Percentiles rank a stretch among this genome's conserved stretches.
phyloP scores from a whole-genome alignment of 2,113 vertebrate species.

The Uropsilus gracilis region DNA sequence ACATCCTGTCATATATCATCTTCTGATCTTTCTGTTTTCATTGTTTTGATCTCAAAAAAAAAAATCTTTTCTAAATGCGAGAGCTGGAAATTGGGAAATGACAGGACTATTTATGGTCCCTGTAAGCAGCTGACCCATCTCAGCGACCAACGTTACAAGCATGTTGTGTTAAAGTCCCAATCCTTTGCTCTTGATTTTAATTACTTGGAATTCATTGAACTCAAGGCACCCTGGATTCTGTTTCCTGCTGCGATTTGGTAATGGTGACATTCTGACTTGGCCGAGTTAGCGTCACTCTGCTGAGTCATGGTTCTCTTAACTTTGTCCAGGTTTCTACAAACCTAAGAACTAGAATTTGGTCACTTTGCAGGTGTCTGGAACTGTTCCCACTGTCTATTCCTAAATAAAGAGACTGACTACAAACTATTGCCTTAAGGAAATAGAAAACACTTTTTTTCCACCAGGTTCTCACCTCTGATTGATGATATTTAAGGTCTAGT shows the following conservation, averaged over 20 bases:
- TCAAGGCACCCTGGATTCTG: constrained; percentile 55
- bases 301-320: constrained; percentile 76
- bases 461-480: background rate
- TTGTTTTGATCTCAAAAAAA: constrained; percentile 83
- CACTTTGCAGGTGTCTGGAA: constrained; percentile 78
- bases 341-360: constrained; percentile 56
- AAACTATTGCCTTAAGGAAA: constrained; percentile 57
- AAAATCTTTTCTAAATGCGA: constrained; percentile 72
- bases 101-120: constrained; percentile 72
- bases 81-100: constrained; percentile 76
- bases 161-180: constrained; percentile 61
- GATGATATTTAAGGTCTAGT: background rate
- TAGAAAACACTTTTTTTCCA: constrained; percentile 33
- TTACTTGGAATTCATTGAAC: constrained; percentile 62
- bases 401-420: constrained; percentile 43
- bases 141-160: constrained; percentile 73
- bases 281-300: constrained; percentile 21
- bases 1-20: constrained; percentile 86
- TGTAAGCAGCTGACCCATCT: constrained; percentile 64
- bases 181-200: constrained; percentile 68
- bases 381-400: constrained; percentile 42
- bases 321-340: constrained; percentile 54
- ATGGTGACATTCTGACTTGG: constrained; percentile 67
- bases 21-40: constrained; percentile 82
- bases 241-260: constrained; percentile 59